phyloP scores from a whole-genome alignment of 1,140 invertebrate genomes.

The Cyclina sinensis region DNA sequence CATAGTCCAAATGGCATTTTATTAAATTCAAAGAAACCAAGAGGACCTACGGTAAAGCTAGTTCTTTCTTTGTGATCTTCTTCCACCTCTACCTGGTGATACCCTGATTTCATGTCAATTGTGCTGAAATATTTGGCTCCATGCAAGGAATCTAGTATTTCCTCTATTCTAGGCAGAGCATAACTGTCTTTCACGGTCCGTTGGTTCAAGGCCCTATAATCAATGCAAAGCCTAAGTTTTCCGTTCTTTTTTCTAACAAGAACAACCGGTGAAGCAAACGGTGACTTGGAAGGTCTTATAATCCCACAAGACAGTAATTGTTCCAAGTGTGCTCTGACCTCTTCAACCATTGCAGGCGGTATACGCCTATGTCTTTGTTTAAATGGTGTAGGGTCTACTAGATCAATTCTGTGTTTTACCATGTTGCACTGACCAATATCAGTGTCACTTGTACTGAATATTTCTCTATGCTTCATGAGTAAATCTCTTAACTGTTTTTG shows the following conservation, averaged over 20 bases:
- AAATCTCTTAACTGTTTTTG: not conserved
- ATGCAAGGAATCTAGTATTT: slow-evolving; percentile 2
- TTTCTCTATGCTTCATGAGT: not conserved
- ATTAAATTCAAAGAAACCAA: slow-evolving; percentile 8
- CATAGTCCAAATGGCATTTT: slow-evolving; percentile 2
- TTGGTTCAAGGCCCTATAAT: slow-evolving; percentile 1
- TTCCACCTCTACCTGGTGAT: slow-evolving; percentile 10
- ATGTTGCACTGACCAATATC: not conserved
- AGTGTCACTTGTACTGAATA: slow-evolving; percentile 19
- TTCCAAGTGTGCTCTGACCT: slow-evolving; percentile 1
- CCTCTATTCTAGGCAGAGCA: slow-evolving; percentile 30
- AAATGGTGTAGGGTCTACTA: slow-evolving; percentile 18
- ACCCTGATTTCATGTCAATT: slow-evolving; percentile 2
- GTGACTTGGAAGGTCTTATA: slow-evolving; percentile 4
- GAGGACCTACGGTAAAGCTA: slow-evolving; percentile 13
- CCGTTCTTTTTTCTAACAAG: slow-evolving; percentile 23
- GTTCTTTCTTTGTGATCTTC: slow-evolving; percentile 27
- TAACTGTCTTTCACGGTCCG: not conserved
- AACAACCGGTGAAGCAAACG: not conserved
- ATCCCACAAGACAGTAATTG: not conserved
- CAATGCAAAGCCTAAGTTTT: not conserved
- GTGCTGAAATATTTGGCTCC: not conserved
- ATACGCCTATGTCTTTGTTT: slow-evolving; percentile 10
- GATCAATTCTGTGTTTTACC: slow-evolving; percentile 19
- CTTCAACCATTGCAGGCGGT: slow-evolving; percentile 9